Conservation (phyloP, 1,140 invertebrate species). For the Melitaea cinxia region DNA sequence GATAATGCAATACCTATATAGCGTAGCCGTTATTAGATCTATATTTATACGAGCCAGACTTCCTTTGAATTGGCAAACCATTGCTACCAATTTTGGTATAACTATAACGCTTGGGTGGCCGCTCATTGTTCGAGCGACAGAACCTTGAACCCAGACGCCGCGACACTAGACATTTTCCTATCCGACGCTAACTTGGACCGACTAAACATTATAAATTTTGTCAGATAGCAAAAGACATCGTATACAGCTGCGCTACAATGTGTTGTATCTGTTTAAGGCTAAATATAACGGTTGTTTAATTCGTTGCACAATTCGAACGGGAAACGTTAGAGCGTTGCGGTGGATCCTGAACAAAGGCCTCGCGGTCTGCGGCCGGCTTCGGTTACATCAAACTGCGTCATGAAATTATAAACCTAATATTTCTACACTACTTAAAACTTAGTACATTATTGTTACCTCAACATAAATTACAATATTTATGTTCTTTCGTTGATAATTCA, state of each 20-base stretch:
- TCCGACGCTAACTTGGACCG: background rate
- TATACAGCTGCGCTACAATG: slow-evolving; percentile 9
- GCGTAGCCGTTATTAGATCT: background rate
- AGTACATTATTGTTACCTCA: background rate
- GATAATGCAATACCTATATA: background rate
- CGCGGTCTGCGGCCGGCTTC: slow-evolving; percentile 18
- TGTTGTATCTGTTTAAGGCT: slow-evolving; percentile 1
- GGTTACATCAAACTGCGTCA: slow-evolving; percentile 9
- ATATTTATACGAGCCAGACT: background rate
- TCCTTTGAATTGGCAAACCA: slow-evolving; percentile 10
- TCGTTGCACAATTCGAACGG: slow-evolving; percentile 9
- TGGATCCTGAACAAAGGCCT: slow-evolving; percentile 7
- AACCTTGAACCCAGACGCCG: slow-evolving; percentile 15
- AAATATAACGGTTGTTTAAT: slow-evolving; percentile 13
- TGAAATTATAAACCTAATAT: slow-evolving; percentile 5
- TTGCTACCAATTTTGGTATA: background rate
- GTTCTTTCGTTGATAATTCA: too few relatives aligned
- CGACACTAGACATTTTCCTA: background rate
- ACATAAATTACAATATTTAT: too few relatives aligned
- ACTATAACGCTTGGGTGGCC: slow-evolving; percentile 12
- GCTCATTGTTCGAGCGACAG: slow-evolving; percentile 30
- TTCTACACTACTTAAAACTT: background rate
- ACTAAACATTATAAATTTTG: slow-evolving; percentile 1
- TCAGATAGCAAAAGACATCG: background rate
- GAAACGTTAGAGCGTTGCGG: slow-evolving; percentile 16